Conservation (phyloP, 2,113 vertebrate genomes). For the Taxidea taxus region DNA sequence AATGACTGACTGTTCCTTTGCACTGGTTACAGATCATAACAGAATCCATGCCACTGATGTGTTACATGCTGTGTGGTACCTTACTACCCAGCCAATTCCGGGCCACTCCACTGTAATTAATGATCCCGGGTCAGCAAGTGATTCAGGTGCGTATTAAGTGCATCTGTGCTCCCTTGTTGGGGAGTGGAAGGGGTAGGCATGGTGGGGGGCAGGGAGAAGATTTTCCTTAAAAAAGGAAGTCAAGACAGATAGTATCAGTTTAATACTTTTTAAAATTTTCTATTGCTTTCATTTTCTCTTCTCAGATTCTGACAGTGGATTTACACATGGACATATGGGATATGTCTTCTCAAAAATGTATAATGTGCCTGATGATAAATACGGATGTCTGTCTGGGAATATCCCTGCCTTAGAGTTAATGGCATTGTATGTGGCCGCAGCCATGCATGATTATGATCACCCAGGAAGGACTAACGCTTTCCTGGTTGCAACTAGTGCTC, state of each 20-base stretch:
- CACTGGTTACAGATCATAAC: conserved; percentile 92
- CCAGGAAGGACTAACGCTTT: conserved; percentile 98
- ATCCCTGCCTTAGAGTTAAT: conserved; percentile 98
- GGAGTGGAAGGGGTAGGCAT: no score
- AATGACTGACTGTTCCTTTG: background rate
- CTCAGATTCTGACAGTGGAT: conserved; percentile 94
- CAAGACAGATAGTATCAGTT: background rate
- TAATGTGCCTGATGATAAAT: conserved; percentile 88
- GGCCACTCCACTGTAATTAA: conserved; percentile 91
- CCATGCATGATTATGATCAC: conserved; percentile 99
- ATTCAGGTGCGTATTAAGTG: conserved; percentile 86
- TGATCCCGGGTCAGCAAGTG: conserved; percentile 91
- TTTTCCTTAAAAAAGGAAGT: background rate
- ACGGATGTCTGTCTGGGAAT: conserved; percentile 94
- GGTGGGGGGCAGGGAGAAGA: accelerated
- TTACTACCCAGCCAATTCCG: conserved; percentile 95
- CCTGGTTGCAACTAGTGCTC: conserved; percentile 96
- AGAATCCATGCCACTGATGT: conserved; percentile 97
- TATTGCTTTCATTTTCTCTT: background rate
- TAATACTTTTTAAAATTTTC: background rate
- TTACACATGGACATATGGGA: conserved; percentile 93
- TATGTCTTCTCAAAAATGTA: conserved; percentile 95
- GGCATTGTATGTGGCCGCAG: conserved; percentile 98
- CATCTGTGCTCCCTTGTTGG: background rate
- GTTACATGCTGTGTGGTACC: conserved; percentile 98